Evolutionary conservation across 2,888 invertebrate species (phyloP).

Genomic region (Gortyna flavago): DNA sequence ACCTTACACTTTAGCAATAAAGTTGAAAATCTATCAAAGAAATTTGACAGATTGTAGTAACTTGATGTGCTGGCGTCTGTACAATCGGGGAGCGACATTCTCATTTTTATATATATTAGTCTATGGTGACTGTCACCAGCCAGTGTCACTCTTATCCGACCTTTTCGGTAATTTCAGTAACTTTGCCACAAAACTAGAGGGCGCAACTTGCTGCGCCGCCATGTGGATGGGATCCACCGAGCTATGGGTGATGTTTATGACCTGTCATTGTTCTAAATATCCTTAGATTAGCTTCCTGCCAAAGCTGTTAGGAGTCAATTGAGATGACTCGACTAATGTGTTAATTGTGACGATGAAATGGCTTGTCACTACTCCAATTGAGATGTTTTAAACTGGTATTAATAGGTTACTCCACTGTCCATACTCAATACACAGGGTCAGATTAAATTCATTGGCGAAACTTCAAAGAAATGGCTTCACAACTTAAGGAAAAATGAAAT

Average conservation of each 20-base stretch:
- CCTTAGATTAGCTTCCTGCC: constrained; percentile 43
- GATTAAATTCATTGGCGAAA: neutral
- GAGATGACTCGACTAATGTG: constrained; percentile 41
- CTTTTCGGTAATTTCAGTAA: neutral
- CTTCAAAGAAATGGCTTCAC: neutral
- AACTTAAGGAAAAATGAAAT: neutral
- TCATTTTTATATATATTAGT: too few species aligned
- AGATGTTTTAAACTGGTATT: constrained; percentile 38
- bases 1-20: too few species aligned
- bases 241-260: neutral
- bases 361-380: constrained; percentile 49
- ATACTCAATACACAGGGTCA: neutral
- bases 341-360: constrained; percentile 50
- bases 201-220: neutral
- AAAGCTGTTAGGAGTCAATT: constrained; percentile 40
- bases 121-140: neutral
- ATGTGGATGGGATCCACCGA: neutral
- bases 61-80: too few species aligned
- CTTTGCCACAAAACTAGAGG: neutral
- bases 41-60: too few species aligned
- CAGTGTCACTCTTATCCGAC: too few species aligned
- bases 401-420: constrained; percentile 1
- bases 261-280: constrained; percentile 27
- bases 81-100: too few species aligned
- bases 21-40: too few species aligned